Conservation (phyloP, 2,888 invertebrate genomes). For the Linyphia triangularis region DNA sequence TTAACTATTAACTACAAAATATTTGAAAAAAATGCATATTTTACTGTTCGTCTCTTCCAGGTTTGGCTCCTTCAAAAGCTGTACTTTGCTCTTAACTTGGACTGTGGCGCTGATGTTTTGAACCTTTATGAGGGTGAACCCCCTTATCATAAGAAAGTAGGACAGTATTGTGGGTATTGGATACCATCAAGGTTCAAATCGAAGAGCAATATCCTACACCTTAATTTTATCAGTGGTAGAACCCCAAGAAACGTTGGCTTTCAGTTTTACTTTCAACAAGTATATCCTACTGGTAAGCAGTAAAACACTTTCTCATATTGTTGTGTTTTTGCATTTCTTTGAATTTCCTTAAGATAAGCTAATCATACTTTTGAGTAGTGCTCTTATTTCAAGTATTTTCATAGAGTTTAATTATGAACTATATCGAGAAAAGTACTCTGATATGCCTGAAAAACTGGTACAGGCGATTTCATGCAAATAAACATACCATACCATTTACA, state of each 20-base stretch:
- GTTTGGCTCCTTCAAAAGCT: conserved; percentile 39
- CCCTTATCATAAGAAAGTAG: conserved; percentile 36
- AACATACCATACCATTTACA: too few relatives aligned
- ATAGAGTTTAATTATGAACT: too few relatives aligned
- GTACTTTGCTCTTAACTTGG: conserved; percentile 62
- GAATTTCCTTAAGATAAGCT: too few relatives aligned
- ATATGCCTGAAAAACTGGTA: too few relatives aligned
- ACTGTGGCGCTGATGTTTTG: conserved; percentile 40
- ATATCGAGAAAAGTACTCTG: too few relatives aligned
- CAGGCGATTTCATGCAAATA: too few relatives aligned
- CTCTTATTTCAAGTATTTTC: too few relatives aligned
- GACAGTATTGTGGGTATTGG: conserved; percentile 49
- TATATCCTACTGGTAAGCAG: conserved; percentile 46
- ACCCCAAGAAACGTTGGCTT: conserved; percentile 71
- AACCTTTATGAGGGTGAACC: conserved; percentile 58
- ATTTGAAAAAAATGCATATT: background rate
- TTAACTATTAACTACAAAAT: background rate
- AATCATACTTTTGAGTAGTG: too few relatives aligned
- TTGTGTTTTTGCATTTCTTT: too few relatives aligned
- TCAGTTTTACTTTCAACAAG: conserved; percentile 73
- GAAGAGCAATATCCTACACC: conserved; percentile 56
- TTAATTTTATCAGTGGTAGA: conserved; percentile 68
- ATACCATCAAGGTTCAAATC: conserved; percentile 43
- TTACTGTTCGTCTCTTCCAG: conserved; percentile 4
- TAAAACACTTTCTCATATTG: too few relatives aligned